These are phyloP conservation scores for Pheucticus melanocephalus DNA, from an alignment of 2,113 vertebrate species.

Conservation along the genomic window DNA sequence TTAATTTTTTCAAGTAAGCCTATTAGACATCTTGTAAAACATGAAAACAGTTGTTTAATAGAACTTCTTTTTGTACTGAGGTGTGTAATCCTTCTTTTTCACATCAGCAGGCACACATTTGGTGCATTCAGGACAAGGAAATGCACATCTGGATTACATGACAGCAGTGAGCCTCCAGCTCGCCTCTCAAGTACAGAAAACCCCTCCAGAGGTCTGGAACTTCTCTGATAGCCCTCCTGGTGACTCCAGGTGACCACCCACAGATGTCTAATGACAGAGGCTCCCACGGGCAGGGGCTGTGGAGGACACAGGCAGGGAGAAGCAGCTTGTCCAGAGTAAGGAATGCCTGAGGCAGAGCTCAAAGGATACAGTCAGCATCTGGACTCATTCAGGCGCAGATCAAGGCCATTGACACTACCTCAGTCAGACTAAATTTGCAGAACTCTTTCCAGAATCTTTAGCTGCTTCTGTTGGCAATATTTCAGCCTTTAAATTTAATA, in stretches of 20 bases:
- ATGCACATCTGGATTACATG: neutral
- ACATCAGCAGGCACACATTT: neutral
- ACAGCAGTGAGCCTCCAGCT: neutral
- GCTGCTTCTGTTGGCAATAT: neutral
- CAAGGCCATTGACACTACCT: neutral
- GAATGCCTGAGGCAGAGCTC: neutral
- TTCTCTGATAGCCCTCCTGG: neutral
- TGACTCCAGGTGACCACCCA: neutral
- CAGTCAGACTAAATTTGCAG: neutral
- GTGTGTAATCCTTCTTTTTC: neutral
- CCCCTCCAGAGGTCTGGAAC: neutral
- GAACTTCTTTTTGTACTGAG: neutral
- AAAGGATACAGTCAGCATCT: neutral
- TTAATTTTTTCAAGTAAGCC: neutral
- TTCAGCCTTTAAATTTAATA: neutral
- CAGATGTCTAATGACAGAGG: neutral
- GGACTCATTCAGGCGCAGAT: neutral
- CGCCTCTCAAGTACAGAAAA: neutral
- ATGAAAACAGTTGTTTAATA: neutral
- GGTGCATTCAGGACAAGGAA: neutral
- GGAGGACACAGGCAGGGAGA: neutral
- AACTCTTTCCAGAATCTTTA: neutral
- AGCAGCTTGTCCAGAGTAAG: neutral
- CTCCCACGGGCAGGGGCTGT: accelerated
- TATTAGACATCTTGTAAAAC: neutral